These are phyloP conservation scores for Rhinoraja longicauda DNA, from an alignment of 2,797 vertebrate species.

Conservation along the genomic window DNA sequence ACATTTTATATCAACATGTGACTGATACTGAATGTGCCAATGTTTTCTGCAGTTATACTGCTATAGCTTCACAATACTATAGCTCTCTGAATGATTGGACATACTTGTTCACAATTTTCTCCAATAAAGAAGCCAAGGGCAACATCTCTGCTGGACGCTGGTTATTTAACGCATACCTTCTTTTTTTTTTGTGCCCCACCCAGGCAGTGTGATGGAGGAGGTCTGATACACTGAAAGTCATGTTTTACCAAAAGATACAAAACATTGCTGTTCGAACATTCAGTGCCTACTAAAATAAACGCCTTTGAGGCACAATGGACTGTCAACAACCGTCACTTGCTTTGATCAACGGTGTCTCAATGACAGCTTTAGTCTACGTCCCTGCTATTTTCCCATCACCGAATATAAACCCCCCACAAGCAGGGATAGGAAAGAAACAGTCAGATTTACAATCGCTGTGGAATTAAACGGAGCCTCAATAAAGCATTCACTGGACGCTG, in stretches of 20 bases:
- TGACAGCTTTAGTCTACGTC: neutral
- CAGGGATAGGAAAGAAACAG: neutral
- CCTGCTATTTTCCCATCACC: constrained; percentile 11
- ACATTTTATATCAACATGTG: neutral
- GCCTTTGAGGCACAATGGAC: neutral
- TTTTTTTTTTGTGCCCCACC: neutral
- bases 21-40: neutral
- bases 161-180: neutral
- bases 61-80: neutral
- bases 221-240: neutral
- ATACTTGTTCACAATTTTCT: neutral
- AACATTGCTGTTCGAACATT: constrained; percentile 20
- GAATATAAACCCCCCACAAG: neutral
- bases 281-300: neutral
- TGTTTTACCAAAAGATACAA: constrained; percentile 15
- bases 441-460: neutral
- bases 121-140: neutral
- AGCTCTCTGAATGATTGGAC: neutral
- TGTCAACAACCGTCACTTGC: neutral
- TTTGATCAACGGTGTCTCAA: constrained; percentile 6
- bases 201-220: neutral
- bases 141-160: neutral
- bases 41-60: neutral
- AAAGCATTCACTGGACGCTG: neutral
- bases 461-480: neutral